Base-by-base conservation (phyloP, 2,113 vertebrate species). In the Neomonachus schauinslandi region DNA sequence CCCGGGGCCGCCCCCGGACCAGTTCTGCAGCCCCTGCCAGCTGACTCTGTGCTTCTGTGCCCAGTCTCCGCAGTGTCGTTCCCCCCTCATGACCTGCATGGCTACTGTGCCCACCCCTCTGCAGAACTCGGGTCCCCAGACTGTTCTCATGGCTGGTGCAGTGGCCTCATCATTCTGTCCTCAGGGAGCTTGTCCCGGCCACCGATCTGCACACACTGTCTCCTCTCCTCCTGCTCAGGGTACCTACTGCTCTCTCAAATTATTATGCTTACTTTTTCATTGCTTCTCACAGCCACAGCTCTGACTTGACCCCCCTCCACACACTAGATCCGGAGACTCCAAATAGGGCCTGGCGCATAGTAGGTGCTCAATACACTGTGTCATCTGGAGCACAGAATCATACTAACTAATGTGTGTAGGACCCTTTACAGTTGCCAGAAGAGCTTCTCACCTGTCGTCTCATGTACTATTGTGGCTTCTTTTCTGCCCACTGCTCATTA, bases 381-480 rank as follows among this genome's bases (percentile, higher is more conserved):
- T 36, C 49, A 4, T 8, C 39, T 22, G 11, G 2, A 26, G 14
- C 31, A 26, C 21, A 57, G 93, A 72, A 14, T 51, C 84, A 33
- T 18, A 2, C 18, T 11, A 19, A 16, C 18, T 7, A 10, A 16
- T 16, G n/a, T 63, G 1, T 21, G 2, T 24, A 21, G 22, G 53
- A 8, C 14, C 18, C 22, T 10, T 24, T 3, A 4, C 16, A 6
- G 71, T 15, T 59, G 9, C n/a, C 15, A 3, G 13, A 36, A 28
- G 61, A 24, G 36, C 10, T 13, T 26, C 22, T 8, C 49, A 2
- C 1, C 5, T 76, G 42, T 33, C 49, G 8, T 49, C 80, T 85
- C 33, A 0, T 5, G 14, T 19, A 0, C 28, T 2, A 4, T 13
- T 8, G 19, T 12, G 7, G 31, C 16, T 51, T 22, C 51, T 71